Base-by-base conservation (phyloP, 2,113 vertebrate genomes). In the Oriolus oriolus region DNA sequence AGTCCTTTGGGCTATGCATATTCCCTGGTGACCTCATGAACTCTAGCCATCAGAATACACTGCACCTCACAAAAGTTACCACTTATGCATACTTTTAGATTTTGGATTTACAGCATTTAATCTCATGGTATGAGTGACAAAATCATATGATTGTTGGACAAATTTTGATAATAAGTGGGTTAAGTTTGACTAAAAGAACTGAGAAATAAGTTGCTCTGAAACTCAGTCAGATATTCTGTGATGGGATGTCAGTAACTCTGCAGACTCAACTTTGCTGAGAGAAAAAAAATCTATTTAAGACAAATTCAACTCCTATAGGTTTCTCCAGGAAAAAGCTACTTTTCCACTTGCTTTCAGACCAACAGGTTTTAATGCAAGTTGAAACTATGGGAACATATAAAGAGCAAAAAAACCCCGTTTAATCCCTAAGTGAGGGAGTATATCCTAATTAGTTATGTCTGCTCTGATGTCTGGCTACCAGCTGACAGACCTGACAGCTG, bases 401-500 rank as follows among this genome's bases (percentile, higher is more conserved):
- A 45, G 54, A 91, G 37, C 18, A 45, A 45, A 45, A 19, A 45
- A 45, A 45, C 9, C 5, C 8, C 41, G 49, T 83, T 93, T 95
- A 95, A 88, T 88, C 69, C 92, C 81, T 81, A 74, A 71, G 90
- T 96, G 93, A 96, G 54, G 81, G 91, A 94, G 70, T 81, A 87
- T 65, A 82, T 89, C 71, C 65, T 96, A 97, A 96, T 96, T 96
- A 97, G 90, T 94, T 96, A 93, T 97, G 96, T 96, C 97, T 96
- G 93, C 59, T 97, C 61, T 87, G 33, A 74, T 92, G 94, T 97
- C 96, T 97, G 97, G 95, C 92, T 92, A 96, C 93, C 97, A 97
- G 93, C 93, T 97, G 96, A 96, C 93, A 97, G 85, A 86, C 76
- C 44, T 59, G 84, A 88, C 95, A 96, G 95, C 93, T 96, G 96